A percentile compares a stretch with the other conserved stretches of the same genome.
Evolutionary conservation across 2,888 invertebrate genomes (phyloP).

Genomic region (Oscheius sp.): DNA sequence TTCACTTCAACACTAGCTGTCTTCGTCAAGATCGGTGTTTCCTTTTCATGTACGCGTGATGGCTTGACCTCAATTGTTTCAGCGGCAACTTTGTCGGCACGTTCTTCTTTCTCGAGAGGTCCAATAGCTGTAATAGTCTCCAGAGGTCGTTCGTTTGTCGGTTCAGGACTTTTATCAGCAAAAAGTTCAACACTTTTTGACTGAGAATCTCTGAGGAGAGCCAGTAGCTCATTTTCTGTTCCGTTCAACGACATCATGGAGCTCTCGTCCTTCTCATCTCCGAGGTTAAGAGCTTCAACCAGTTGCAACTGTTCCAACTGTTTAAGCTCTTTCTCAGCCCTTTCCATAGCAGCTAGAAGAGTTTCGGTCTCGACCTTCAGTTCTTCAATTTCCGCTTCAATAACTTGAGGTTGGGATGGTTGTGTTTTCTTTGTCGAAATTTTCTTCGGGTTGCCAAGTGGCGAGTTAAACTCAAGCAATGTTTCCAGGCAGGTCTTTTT

Average conservation of each 20-base stretch:
- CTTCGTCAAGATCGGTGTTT: too few species aligned
- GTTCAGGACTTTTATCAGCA: neutral
- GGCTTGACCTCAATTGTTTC: neutral
- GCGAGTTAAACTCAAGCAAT: slow-evolving; percentile 49
- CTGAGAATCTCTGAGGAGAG: slow-evolving; percentile 12
- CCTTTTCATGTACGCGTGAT: too few species aligned
- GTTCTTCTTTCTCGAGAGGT: neutral
- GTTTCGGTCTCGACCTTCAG: slow-evolving; percentile 36
- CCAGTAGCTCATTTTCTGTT: slow-evolving; percentile 17
- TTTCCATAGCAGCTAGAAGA: slow-evolving; percentile 18
- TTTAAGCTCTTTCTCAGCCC: slow-evolving; percentile 20
- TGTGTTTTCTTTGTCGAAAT: slow-evolving; percentile 21
- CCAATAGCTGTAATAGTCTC: neutral
- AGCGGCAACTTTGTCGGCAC: neutral
- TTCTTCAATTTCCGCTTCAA: slow-evolving; percentile 13
- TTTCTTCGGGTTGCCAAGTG: slow-evolving; percentile 41
- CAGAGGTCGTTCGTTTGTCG: neutral
- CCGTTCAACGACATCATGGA: slow-evolving; percentile 19
- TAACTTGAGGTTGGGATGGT: neutral
- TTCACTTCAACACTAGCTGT: too few species aligned
- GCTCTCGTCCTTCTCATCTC: slow-evolving; percentile 23
- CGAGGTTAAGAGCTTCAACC: slow-evolving; percentile 2
- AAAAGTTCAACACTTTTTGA: neutral
- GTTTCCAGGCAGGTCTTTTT: slow-evolving; percentile 55
- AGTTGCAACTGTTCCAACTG: slow-evolving; percentile 3